Evolutionary conservation across 35 echinoderm and acorn worm species (phyloP).

Genomic region (Stichopus chloronotus): DNA sequence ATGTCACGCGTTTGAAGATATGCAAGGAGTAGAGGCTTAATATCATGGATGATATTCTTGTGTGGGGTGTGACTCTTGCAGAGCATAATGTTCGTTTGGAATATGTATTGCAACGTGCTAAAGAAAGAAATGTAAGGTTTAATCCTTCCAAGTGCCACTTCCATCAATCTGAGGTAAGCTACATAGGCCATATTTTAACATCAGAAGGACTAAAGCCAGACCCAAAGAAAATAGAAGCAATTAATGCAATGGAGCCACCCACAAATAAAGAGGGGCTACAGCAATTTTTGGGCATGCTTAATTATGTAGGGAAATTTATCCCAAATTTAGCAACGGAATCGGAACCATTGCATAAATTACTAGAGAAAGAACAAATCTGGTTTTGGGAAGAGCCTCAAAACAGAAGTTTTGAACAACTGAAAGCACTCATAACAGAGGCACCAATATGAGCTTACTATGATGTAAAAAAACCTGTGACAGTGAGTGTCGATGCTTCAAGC

Average conservation of each 20-base stretch:
- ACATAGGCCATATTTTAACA: too few species aligned
- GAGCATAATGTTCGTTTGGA: not conserved
- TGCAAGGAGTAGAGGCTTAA: constrained; percentile 62
- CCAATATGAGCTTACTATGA: constrained; percentile 48
- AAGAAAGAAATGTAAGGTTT: not conserved
- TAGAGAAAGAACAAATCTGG: too few species aligned
- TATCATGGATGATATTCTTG: constrained; percentile 40
- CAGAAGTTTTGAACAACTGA: constrained; percentile 4
- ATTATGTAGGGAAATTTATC: too few species aligned
- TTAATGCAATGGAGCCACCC: too few species aligned
- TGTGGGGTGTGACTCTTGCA: not conserved
- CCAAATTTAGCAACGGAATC: too few species aligned
- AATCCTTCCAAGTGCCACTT: not conserved
- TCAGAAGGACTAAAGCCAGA: too few species aligned
- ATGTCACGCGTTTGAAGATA: constrained; percentile 53
- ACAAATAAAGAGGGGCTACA: too few species aligned
- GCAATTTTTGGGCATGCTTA: too few species aligned
- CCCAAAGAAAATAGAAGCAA: too few species aligned
- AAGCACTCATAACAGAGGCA: constrained; percentile 15
- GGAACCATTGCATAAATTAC: too few species aligned
- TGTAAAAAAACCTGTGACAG: constrained; percentile 9
- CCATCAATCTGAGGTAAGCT: not conserved
- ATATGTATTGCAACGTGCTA: constrained; percentile 12
- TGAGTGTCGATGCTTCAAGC: constrained; percentile 43
- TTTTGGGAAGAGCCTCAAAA: too few species aligned